phyloP scores from a whole-genome alignment of 1,140 invertebrate species.

The Drosophila navojoa region DNA sequence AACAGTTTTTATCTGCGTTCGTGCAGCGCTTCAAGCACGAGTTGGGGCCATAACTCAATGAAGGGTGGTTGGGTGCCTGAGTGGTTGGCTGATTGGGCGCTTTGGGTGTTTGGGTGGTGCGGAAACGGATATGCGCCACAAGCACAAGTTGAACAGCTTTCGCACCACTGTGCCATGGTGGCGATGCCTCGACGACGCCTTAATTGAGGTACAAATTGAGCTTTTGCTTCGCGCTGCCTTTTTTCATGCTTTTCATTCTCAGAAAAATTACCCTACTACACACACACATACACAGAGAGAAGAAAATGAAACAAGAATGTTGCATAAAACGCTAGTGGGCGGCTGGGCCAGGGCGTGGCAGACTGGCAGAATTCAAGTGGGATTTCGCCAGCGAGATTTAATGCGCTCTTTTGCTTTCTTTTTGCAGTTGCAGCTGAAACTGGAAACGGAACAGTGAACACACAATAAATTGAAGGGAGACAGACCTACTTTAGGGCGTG shows the following conservation, averaged over 20 bases:
- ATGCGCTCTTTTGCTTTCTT: slow-evolving; percentile 39
- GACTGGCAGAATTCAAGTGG: slow-evolving; percentile 25
- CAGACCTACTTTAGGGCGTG: background rate
- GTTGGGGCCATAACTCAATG: slow-evolving; percentile 69
- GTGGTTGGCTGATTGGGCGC: background rate
- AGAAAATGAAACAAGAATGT: slow-evolving; percentile 9
- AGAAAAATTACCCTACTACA: slow-evolving; percentile 48
- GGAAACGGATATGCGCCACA: slow-evolving; percentile 77
- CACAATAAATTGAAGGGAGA: slow-evolving; percentile 55
- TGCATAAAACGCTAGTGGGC: slow-evolving; percentile 18
- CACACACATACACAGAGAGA: slow-evolving; percentile 13
- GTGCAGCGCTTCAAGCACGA: slow-evolving; percentile 75
- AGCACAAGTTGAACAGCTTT: slow-evolving; percentile 49
- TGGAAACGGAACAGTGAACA: slow-evolving; percentile 8
- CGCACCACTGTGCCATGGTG: slow-evolving; percentile 70
- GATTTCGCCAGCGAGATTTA: slow-evolving; percentile 65
- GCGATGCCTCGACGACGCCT: slow-evolving; percentile 61
- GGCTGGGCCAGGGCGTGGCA: slow-evolving; percentile 39
- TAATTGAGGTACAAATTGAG: slow-evolving; percentile 83
- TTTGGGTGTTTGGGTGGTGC: background rate
- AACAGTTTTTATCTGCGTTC: slow-evolving; percentile 78
- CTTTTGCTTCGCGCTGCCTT: slow-evolving; percentile 53
- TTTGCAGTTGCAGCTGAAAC: slow-evolving; percentile 7
- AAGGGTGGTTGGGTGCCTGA: background rate
- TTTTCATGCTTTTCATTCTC: slow-evolving; percentile 13